These are phyloP conservation scores for Dallia pectoralis DNA, from an alignment of 2,797 vertebrate species.

Conservation along the genomic window DNA sequence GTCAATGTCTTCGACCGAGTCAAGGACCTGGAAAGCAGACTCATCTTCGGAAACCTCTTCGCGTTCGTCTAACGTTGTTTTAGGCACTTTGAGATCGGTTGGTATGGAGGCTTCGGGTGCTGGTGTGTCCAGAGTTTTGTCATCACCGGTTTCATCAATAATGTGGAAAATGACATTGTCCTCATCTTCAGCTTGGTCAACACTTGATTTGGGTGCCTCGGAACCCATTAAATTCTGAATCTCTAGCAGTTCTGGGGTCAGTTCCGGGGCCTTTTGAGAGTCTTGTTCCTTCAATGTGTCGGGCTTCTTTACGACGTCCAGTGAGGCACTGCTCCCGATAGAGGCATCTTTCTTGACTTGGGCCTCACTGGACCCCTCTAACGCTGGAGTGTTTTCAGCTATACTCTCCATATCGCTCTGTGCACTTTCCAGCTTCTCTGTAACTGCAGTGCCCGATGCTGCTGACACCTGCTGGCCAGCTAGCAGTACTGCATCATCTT, in stretches of 20 bases:
- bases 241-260: background rate
- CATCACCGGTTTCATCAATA: background rate
- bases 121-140: background rate
- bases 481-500: background rate
- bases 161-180: background rate
- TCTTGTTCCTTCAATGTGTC: background rate
- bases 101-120: background rate
- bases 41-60: conserved; percentile 5
- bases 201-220: background rate
- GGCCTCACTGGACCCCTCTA: background rate
- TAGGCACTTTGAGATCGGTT: background rate
- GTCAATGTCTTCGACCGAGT: conserved; percentile 39
- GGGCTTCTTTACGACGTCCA: background rate
- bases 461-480: conserved; percentile 39
- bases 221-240: background rate
- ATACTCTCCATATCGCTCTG: conserved; percentile 27
- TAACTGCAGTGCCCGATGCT: conserved; percentile 27
- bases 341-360: conserved; percentile 10
- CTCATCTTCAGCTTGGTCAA: background rate
- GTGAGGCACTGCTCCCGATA: background rate
- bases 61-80: background rate
- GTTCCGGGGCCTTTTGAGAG: background rate
- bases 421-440: conserved; percentile 9
- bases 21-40: conserved; percentile 46
- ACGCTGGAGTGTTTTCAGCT: conserved; percentile 19